These are phyloP conservation scores for Lepidochrysops patricia DNA, from an alignment of 2,888 invertebrate species.

Conservation along the genomic window DNA sequence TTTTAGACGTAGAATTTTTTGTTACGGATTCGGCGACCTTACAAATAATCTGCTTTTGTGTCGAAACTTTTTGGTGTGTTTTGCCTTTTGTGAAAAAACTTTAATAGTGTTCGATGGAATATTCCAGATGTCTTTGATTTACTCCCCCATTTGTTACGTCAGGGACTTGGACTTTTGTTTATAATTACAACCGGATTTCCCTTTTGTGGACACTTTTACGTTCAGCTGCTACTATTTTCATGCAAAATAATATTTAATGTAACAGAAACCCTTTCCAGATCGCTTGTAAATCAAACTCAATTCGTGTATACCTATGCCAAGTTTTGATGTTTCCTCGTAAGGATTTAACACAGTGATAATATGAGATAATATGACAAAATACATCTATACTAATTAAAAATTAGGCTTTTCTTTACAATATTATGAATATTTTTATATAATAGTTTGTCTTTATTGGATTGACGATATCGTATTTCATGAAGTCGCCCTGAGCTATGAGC, in stretches of 20 bases:
- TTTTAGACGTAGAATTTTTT: conserved; percentile 74
- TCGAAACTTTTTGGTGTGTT: conserved; percentile 56
- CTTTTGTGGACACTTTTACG: background rate
- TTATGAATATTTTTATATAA: background rate
- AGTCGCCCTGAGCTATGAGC: conserved; percentile 39
- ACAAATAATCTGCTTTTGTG: conserved; percentile 65
- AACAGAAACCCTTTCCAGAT: no score
- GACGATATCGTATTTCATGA: conserved; percentile 10
- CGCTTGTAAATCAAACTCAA: no score
- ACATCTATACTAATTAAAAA: no score
- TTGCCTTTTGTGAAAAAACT: conserved; percentile 53
- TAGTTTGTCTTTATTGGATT: background rate
- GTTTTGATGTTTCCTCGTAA: no score
- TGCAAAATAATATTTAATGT: no score
- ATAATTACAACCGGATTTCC: conserved; percentile 5
- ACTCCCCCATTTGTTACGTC: conserved; percentile 9
- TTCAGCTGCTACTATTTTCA: background rate
- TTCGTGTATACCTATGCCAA: no score
- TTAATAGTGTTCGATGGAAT: conserved; percentile 51
- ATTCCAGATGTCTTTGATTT: conserved; percentile 38
- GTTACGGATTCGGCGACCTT: conserved; percentile 58
- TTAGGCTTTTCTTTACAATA: no score
- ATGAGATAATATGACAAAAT: no score
- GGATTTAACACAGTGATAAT: no score
- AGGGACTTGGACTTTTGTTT: conserved; percentile 12